phyloP scores from a whole-genome alignment of 2,113 vertebrate species.

The Sylvietta virens region DNA sequence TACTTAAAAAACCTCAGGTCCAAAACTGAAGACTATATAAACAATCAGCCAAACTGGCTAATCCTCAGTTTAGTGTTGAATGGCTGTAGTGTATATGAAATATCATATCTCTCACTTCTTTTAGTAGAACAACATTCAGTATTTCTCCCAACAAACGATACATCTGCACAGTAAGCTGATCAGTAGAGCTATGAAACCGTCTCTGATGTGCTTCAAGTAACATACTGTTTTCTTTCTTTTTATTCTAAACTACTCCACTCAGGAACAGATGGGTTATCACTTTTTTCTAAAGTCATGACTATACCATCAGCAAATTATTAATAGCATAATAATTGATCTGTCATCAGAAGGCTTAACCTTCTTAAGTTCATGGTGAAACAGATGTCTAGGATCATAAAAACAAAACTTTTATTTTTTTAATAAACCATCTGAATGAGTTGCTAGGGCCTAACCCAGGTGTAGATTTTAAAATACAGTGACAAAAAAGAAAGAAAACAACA shows the following conservation, averaged over 20 bases:
- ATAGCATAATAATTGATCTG: not conserved
- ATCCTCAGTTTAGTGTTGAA: not conserved
- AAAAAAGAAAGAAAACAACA: not conserved
- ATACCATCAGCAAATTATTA: not conserved
- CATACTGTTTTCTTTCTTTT: not conserved
- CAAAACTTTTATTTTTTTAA: not conserved
- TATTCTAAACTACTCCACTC: not conserved
- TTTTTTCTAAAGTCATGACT: not conserved
- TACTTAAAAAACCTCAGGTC: not conserved
- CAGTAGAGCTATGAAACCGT: not conserved
- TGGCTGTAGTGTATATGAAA: not conserved
- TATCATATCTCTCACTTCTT: not conserved
- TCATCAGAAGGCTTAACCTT: constrained; percentile 16
- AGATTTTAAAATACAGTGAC: constrained; percentile 60
- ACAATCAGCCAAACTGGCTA: not conserved
- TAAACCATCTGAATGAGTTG: not conserved
- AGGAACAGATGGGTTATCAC: not conserved
- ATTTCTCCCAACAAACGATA: not conserved
- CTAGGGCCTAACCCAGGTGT: constrained; percentile 22
- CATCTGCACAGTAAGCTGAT: not conserved
- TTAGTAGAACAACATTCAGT: not conserved
- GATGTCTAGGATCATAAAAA: not conserved
- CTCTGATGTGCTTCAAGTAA: not conserved
- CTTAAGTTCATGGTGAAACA: constrained; percentile 7
- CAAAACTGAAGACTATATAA: not conserved